Evolutionary conservation across 2,888 invertebrate species (phyloP).

Genomic region (Watsonalla binaria): DNA sequence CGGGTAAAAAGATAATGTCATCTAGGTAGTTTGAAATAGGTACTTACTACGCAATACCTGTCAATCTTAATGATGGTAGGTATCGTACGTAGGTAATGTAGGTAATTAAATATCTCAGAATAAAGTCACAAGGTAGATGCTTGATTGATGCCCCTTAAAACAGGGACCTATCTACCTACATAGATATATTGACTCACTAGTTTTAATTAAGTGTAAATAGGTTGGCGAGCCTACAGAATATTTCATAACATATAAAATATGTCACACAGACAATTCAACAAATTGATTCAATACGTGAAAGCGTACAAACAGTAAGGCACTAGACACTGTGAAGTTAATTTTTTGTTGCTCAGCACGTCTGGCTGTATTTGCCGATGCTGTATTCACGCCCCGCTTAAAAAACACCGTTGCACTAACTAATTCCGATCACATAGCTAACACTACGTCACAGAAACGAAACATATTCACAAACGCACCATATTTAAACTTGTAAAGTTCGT

Average conservation of each 20-base stretch:
- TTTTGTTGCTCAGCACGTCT: slow-evolving; percentile 44
- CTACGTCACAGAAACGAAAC: slow-evolving; percentile 33
- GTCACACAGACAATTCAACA: slow-evolving; percentile 8
- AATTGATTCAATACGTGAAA: slow-evolving; percentile 35
- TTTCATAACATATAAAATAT: not conserved
- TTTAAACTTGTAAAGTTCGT: slow-evolving; percentile 40
- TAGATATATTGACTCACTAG: no score
- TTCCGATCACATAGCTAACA: slow-evolving; percentile 35
- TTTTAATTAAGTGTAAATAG: not conserved
- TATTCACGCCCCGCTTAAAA: slow-evolving; percentile 10
- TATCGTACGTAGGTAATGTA: no score
- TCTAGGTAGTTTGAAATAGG: no score
- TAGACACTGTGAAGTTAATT: slow-evolving; percentile 40
- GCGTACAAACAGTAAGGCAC: slow-evolving; percentile 42
- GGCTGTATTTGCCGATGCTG: slow-evolving; percentile 13
- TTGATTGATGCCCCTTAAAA: no score
- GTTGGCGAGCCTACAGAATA: not conserved
- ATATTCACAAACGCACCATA: slow-evolving; percentile 52
- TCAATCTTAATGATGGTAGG: no score
- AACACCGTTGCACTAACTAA: slow-evolving; percentile 23
- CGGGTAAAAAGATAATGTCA: no score
- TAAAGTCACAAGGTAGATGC: no score
- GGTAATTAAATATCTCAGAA: no score
- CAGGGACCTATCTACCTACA: no score
- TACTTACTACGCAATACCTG: no score